Conservation (phyloP, 2,888 invertebrate species). For the Caenorhabditis sulstoni region DNA sequence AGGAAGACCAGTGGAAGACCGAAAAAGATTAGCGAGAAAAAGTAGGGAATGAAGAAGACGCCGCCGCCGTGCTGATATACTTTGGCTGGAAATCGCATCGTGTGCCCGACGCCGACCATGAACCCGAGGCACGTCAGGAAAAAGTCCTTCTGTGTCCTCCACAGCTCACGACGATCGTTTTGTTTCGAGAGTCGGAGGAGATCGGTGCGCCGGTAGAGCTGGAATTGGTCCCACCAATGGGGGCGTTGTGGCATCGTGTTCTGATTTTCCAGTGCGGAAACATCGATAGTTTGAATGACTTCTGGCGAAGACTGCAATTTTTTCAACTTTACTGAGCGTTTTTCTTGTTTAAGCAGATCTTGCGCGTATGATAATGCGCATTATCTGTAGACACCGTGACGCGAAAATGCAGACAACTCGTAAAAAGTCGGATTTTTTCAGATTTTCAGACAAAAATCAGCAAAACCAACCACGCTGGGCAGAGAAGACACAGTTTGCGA, state of each 20-base stretch:
- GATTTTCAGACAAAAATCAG: no score
- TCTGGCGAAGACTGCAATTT: constrained; percentile 31
- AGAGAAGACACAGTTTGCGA: constrained; percentile 30
- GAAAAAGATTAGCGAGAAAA: constrained; percentile 74
- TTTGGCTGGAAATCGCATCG: constrained; percentile 78
- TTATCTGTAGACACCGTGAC: background rate
- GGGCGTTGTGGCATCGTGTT: constrained; percentile 52
- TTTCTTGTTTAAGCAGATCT: no score
- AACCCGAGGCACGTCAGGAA: constrained; percentile 79
- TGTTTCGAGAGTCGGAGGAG: constrained; percentile 54
- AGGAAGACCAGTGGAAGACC: constrained; percentile 79
- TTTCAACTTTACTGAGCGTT: background rate
- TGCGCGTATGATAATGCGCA: no score
- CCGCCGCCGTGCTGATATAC: constrained; percentile 76
- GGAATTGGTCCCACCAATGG: constrained; percentile 63
- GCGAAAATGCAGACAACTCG: background rate
- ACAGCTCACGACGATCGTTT: constrained; percentile 74
- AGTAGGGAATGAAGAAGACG: constrained; percentile 78
- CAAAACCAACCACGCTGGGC: constrained; percentile 47
- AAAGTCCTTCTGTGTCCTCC: constrained; percentile 78
- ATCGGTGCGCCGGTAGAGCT: constrained; percentile 59
- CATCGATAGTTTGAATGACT: constrained; percentile 50
- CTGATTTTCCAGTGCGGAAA: constrained; percentile 22
- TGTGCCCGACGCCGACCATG: constrained; percentile 79
- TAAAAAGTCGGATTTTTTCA: background rate